Evolutionary conservation across 2,888 invertebrate species (phyloP), one percentile per base, ranked within the genome.

Genomic region (Acanthosepion esculentum): DNA sequence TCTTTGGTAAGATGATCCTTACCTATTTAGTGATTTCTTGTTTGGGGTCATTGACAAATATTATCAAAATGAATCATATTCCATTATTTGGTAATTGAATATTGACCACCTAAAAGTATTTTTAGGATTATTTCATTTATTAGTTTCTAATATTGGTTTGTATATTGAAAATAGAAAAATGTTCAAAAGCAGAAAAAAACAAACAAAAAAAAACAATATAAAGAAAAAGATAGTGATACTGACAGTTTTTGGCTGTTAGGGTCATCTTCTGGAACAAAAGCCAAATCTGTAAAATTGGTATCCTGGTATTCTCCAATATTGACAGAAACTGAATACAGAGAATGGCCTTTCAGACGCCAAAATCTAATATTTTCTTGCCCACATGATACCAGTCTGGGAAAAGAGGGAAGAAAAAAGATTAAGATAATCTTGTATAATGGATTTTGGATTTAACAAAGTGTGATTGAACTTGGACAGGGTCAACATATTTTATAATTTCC

Each of bases 211-310:
- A n/a, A 12, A 78, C 8, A n/a, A 29, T n/a, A n/a, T 18, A n/a
- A 78, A 78, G 8, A 33, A n/a, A n/a, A 78, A 78, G 2, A 78
- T 78, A 12, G 15, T 33, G n/a, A 33, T 78, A 78, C 78, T 78
- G 15, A 78, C 78, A 78, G 78, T 33, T 33, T 78, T 78, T 78
- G 78, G n/a, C 95, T 96, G 78, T 95, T 95, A 12, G 96, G 95
- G 59, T 96, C 96, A 95, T 96, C 96, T 20, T 96, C 96, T 29
- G 96, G 96, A 94, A 97, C 97, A 95, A 97, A 97, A 94, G 96
- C 96, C 94, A 97, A 95, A 95, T 97, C 97, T 23, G 97, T 97
- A 95, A 97, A 97, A 95, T 97, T 97, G 96, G 97, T 97, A 29
- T 95, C 95, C 95, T 97, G 97, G 95, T 97, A 96, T 95, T 97